Evolutionary conservation across 2,113 vertebrate species (phyloP), one percentile per base, ranked within the genome.

Genomic region (Setophaga kirtlandii): DNA sequence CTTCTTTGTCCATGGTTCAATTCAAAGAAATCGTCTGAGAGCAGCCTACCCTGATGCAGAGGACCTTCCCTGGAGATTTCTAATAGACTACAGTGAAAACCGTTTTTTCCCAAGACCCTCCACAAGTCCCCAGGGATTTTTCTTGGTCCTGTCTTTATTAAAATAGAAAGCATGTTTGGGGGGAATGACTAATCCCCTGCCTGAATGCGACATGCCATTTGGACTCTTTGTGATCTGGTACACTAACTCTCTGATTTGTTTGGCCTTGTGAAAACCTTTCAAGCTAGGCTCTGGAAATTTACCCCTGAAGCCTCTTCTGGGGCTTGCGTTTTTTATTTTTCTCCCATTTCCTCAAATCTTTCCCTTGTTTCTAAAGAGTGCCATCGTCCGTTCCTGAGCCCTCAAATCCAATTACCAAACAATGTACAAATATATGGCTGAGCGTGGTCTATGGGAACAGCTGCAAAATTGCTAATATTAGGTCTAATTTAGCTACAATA

Each of bases 391-490:
- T 96, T 96, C 92, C 95, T 76, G 93, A 88, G 74, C 90, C 93
- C 95, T 96, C 87, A 97, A 98, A 98, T 97, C 96, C 97, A 98
- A 98, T 98, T 97, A 97, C 97, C 95, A 97, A 98, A 97, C 96
- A 97, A 97, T 74, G 62, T 96, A 97, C 95, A 98, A 98, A 98
- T 98, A 97, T 93, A 98, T 79, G 74, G 93, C 96, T 94, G 67
- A 94, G 94, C 91, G 30, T 94, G 92, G 95, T 97, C 97, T 97
- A 97, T 97, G 97, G 95, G 95, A 98, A 98, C 98, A 98, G 98
- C 98, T 98, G 98, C 98, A 98, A 98, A 98, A 98, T 98, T 98
- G 98, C 97, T 98, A 98, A 98, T 98, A 98, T 98, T 98, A 98
- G 97, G 97, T 98, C 98, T 98, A 98, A 98, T 98, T 98, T 98